Conservation (phyloP, 2,113 vertebrate genomes). For the Colinus virginianus region DNA sequence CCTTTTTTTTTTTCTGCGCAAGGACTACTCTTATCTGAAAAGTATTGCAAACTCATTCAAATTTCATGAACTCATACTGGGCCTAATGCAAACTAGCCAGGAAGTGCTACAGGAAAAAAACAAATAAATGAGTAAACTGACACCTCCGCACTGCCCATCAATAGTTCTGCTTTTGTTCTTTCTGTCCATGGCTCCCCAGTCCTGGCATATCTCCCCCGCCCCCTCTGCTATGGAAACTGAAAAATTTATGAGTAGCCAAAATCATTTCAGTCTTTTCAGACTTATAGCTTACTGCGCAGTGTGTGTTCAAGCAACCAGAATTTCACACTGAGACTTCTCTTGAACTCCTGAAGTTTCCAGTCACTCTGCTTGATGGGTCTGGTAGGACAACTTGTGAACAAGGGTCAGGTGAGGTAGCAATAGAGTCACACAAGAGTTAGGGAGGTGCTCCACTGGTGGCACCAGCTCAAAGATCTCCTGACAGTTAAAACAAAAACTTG, state of each 20-base stretch:
- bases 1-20: background rate
- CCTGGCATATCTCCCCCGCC: background rate
- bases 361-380: background rate
- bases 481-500: background rate
- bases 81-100: background rate
- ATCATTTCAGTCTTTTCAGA: background rate
- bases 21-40: conserved; percentile 3
- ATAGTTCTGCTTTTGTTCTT: background rate
- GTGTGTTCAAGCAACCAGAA: background rate
- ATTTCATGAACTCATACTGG: conserved; percentile 11
- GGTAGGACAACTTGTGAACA: background rate
- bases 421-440: background rate
- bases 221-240: background rate
- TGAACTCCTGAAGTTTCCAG: background rate
- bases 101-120: background rate
- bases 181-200: background rate
- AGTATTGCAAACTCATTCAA: conserved; percentile 44
- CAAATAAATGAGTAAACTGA: background rate
- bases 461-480: background rate
- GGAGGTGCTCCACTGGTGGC: background rate
- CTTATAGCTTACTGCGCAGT: accelerated
- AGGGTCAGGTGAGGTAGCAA: background rate
- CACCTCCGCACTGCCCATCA: background rate
- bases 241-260: background rate
- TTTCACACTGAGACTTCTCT: background rate